phyloP scores from a whole-genome alignment of 1,140 invertebrate genomes.

The Formica exsecta region DNA sequence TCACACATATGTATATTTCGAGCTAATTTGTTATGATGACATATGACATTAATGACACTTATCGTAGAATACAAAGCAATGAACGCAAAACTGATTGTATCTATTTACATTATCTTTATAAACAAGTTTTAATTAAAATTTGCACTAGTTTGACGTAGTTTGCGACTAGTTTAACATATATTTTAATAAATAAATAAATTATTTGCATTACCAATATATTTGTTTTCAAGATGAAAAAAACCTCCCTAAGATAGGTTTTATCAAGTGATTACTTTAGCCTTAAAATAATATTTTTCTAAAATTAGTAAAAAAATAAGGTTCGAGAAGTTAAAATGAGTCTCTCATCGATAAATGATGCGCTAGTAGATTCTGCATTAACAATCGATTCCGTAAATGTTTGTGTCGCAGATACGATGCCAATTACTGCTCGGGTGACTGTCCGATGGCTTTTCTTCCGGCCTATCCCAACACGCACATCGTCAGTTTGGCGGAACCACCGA shows the following conservation, averaged over 20 bases:
- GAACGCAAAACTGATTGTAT: not conserved
- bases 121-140: not conserved
- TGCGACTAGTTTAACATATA: not conserved
- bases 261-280: no score
- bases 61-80: not conserved
- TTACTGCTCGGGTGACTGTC: constrained; percentile 98
- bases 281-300: no score
- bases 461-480: constrained; percentile 98
- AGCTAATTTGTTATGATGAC: not conserved
- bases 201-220: no score
- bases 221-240: not conserved
- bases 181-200: no score
- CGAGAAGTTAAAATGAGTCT: no score
- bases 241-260: not conserved
- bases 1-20: not conserved
- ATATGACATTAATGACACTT: not conserved
- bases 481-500: constrained; percentile 89
- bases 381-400: constrained; percentile 42
- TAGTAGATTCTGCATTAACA: not conserved
- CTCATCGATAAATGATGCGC: no score
- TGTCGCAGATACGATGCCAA: constrained; percentile 94
- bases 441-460: constrained; percentile 94
- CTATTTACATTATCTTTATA: not conserved
- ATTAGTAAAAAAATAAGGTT: no score
- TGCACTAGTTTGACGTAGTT: no score